Base-by-base conservation (phyloP, 2,888 invertebrate genomes). In the Thymelicus sylvestris region DNA sequence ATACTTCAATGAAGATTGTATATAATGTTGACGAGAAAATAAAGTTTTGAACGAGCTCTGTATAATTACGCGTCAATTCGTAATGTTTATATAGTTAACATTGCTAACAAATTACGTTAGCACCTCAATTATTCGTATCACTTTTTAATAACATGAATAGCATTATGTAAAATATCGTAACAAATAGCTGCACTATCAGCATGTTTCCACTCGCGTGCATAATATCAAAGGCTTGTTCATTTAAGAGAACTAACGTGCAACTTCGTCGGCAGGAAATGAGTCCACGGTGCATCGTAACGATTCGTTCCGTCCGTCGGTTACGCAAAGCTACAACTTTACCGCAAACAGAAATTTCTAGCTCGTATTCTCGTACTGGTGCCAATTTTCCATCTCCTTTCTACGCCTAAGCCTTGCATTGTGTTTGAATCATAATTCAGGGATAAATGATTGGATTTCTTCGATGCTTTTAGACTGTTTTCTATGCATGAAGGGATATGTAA, bases 341-440 rank as follows among this genome's bases (percentile, higher is more conserved):
- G 76, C 75, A 74, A 76, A 74, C 72, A 74, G 71, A 64, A 75
- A 75, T 75, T 73, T 76, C 73, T 76, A 72, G 75, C 63, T 75
- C 74, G 61, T 31, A 31, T 1, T 31, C 60, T 52, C 60, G 41
- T 61, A 60, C 59, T 19, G 41, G 31, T 70, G 65, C 70, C 50
- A 65, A 79, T 78, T 78, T 78, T 78, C 78, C 79, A 78, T 68
- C 75, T 73, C 74, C 76, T 78, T 75, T 77, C 77, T 77, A 78
- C 68, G 75, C 72, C 66, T 74, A 75, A 76, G 60, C 63, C n/a
- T 47, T 64, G 48, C 64, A 73, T 71, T 66, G 52, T 59, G 31
- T 68, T 71, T 68, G 66, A 68, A 59, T 73, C 59, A 66, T 62
- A 68, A 63, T 68, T 63, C 68, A 57, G 57, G 55, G 55, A 55